Evolutionary conservation across 2,113 vertebrate species (phyloP), one percentile per base, ranked within the genome.

Genomic region (Hystrix brachyura): DNA sequence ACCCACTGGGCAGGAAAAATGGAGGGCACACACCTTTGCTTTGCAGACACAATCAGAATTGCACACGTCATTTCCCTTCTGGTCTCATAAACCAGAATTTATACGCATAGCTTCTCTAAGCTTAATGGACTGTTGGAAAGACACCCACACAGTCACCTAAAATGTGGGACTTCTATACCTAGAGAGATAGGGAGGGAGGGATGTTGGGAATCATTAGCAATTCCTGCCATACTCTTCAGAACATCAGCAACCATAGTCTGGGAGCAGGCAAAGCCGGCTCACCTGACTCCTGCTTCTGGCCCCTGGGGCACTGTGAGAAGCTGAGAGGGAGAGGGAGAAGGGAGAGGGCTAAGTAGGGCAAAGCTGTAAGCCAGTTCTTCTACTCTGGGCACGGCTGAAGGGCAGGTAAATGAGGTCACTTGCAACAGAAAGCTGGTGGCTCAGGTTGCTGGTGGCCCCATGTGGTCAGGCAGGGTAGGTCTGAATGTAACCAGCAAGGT

Each of bases 381-480:
- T 1, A 23, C 82, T 51, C 38, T 27, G 89, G 46, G 60, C 55
- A 59, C 0, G 8, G 21, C 48, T 12, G 43, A 55, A 27, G 34
- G 43, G n/a, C 13, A 29, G 51, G 51, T 27, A 11, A n/a, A 34
- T 0, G 17, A 69, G 51, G 32, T 48, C 15, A 5, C 53, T 5
- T 3, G 23, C 3, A 5, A 9, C 43, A 38, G 0, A 3, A 17
- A 23, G 18, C 19, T 27, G 34, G 57, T 2, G 48, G 53, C 59
- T 48, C 34, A 71, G 69, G 69, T 71, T 64, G 23, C 15, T 23
- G 29, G 60, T 1, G 34, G 57, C 60, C 43, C 32, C 27, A 11
- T 3, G 8, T 0, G 32, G 55, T 38, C 25, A 23, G 51, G 55
- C 18, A 43, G 55, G 18, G 46, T 57, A 59, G 76, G 32, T 51